Conservation (phyloP, 1,140 invertebrate species). For the Drosophila albomicans region DNA sequence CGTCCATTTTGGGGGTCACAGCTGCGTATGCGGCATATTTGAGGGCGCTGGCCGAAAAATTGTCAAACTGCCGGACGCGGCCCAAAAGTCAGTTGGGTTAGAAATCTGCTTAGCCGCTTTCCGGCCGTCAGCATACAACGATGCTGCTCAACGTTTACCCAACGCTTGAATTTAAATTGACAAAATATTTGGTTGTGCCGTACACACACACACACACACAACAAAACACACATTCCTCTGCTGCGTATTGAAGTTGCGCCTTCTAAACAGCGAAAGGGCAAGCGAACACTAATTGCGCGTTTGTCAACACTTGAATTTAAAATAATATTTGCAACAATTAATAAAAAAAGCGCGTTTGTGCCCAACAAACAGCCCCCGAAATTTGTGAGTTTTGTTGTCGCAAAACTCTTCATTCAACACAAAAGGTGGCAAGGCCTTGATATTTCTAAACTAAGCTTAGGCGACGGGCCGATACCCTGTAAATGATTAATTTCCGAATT, state of each 20-base stretch:
- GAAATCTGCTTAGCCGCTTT: constrained; percentile 66
- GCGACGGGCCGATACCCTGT: not conserved
- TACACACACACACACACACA: constrained; percentile 10
- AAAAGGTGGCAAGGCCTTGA: constrained; percentile 10
- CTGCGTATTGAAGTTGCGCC: constrained; percentile 56
- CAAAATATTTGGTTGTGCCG: constrained; percentile 70
- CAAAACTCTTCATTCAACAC: constrained; percentile 31
- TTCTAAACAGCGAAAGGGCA: constrained; percentile 15
- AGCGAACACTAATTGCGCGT: constrained; percentile 63
- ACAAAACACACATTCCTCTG: constrained; percentile 13
- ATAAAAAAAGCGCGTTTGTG: constrained; percentile 46
- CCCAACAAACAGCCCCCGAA: constrained; percentile 23
- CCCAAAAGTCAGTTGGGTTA: constrained; percentile 72
- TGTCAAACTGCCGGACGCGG: constrained; percentile 73
- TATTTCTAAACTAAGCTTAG: not conserved
- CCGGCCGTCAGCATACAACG: constrained; percentile 16
- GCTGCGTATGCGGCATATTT: constrained; percentile 76
- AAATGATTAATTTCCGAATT: too few species aligned
- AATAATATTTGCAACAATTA: constrained; percentile 82
- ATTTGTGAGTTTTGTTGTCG: constrained; percentile 2
- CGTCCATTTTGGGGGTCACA: constrained; percentile 54
- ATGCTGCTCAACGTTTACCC: constrained; percentile 24
- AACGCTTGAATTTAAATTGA: constrained; percentile 76
- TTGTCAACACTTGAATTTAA: constrained; percentile 69
- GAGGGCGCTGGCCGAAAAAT: constrained; percentile 72